Conservation (phyloP, 2,113 vertebrate genomes). For the Rhinichthys klamathensis region DNA sequence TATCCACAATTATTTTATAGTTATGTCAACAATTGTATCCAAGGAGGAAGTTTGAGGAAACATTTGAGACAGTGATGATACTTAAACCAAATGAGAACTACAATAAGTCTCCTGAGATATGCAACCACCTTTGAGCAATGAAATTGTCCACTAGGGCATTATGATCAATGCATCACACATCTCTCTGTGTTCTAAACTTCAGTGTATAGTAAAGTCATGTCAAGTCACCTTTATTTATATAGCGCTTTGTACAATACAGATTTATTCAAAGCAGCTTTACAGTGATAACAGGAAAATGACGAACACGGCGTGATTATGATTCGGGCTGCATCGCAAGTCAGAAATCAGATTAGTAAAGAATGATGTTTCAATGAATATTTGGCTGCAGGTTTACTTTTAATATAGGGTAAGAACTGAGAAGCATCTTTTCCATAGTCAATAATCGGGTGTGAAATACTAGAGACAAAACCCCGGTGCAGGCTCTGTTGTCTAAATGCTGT, state of each 20-base stretch:
- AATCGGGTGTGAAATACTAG: neutral
- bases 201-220: too few species aligned
- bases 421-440: neutral
- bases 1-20: neutral
- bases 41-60: neutral
- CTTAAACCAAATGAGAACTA: neutral
- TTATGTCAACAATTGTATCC: neutral
- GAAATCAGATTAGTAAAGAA: neutral
- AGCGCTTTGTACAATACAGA: too few species aligned
- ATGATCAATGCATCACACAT: neutral
- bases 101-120: neutral
- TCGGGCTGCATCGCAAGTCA: too few species aligned
- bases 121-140: neutral
- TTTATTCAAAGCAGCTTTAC: too few species aligned
- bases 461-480: neutral
- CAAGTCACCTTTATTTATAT: too few species aligned
- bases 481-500: conserved; percentile 37
- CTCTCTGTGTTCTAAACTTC: neutral
- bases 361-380: neutral
- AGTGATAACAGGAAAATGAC: too few species aligned
- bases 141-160: neutral
- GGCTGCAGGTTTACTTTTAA: neutral
- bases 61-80: neutral
- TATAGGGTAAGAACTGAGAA: neutral
- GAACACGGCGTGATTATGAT: too few species aligned